Evolutionary conservation across 2,888 invertebrate genomes (phyloP).

Genomic region (Ypsolopha scabrella): DNA sequence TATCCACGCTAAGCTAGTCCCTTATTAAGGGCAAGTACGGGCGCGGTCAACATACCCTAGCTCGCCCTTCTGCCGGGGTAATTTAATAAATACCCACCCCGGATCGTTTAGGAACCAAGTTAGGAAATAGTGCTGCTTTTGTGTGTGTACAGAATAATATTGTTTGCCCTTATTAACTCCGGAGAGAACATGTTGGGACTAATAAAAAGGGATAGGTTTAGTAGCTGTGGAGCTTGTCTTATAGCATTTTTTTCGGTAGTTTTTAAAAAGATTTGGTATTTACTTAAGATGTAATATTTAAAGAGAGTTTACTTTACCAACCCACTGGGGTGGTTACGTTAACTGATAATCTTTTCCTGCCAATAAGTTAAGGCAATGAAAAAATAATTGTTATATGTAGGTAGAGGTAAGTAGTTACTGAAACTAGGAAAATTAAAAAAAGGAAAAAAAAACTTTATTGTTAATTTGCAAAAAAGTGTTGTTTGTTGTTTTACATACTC

Average conservation of each 20-base stretch:
- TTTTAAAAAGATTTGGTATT: too few relatives aligned
- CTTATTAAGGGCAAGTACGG: slow-evolving; percentile 36
- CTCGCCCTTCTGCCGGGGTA: slow-evolving; percentile 41
- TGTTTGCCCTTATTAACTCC: neutral
- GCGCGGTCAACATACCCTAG: slow-evolving; percentile 30
- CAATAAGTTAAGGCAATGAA: too few relatives aligned
- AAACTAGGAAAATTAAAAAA: too few relatives aligned
- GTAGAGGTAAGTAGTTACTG: too few relatives aligned
- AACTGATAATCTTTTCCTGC: too few relatives aligned
- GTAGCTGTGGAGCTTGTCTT: slow-evolving; percentile 17
- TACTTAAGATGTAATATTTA: too few relatives aligned
- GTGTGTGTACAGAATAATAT: neutral
- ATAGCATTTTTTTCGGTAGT: slow-evolving; percentile 18
- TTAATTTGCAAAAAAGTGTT: too few relatives aligned
- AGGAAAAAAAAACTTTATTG: too few relatives aligned
- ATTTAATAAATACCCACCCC: slow-evolving; percentile 44
- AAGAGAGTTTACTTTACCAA: too few relatives aligned
- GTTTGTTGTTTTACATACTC: too few relatives aligned
- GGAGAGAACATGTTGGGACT: neutral
- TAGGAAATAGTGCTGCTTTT: neutral
- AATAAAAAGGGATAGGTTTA: neutral
- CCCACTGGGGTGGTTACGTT: too few relatives aligned
- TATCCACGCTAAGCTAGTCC: slow-evolving; percentile 31
- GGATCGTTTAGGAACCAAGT: slow-evolving; percentile 1
- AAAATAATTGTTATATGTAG: too few relatives aligned